These are phyloP conservation scores for Phragmatobia fuliginosa DNA, from an alignment of 2,888 invertebrate genomes.

Conservation along the genomic window DNA sequence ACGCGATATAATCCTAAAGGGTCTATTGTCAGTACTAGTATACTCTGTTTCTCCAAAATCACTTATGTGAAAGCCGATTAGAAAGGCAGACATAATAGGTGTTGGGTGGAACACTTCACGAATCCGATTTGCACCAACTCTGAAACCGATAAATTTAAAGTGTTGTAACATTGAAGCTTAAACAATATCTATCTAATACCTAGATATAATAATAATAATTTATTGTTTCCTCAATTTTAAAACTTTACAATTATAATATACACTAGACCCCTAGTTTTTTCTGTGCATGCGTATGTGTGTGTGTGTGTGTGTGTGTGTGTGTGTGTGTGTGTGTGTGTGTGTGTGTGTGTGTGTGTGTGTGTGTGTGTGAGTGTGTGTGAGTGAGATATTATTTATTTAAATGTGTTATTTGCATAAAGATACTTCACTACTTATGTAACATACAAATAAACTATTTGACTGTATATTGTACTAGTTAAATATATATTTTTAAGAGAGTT, in stretches of 20 bases:
- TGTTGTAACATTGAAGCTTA: no score
- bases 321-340: no score
- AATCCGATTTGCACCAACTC: constrained; percentile 52
- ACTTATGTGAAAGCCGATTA: constrained; percentile 93
- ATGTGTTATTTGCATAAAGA: background rate
- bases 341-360: no score
- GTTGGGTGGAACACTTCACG: constrained; percentile 83
- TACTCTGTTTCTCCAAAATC: constrained; percentile 86
- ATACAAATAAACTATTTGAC: background rate
- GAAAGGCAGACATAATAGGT: constrained; percentile 92
- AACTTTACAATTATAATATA: no score
- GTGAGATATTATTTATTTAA: background rate
- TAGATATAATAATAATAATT: no score
- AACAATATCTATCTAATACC: no score
- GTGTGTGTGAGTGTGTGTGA: no score
- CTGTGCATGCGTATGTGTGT: no score
- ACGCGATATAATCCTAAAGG: constrained; percentile 76
- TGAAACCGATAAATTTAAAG: constrained; percentile 37
- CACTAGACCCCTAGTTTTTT: no score
- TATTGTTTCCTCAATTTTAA: no score
- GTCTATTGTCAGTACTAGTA: constrained; percentile 85
- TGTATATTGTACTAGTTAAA: background rate
- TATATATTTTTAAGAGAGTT: background rate
- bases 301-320: no score
- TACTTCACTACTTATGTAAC: background rate